Evolutionary conservation across 2,113 vertebrate species (phyloP), one percentile per base, ranked within the genome.

Genomic region (Naja naja): DNA sequence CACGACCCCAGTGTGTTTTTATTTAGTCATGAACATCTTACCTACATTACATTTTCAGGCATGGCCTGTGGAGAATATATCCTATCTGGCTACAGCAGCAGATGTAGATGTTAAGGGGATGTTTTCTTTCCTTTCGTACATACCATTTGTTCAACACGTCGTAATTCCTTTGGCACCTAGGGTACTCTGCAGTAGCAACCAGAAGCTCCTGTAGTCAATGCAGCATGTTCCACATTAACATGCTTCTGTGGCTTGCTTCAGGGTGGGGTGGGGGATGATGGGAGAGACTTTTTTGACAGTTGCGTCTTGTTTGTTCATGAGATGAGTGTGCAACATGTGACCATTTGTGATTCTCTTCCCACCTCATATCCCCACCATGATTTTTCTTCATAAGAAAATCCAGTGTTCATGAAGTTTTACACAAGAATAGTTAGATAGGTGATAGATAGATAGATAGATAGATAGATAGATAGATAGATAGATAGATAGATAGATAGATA

Each of bases 21-120:
- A 94, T 97, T 97, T 97, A 94, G 95, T 97, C 94, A 96, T 95
- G 87, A 88, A 92, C 94, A 92, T 97, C 93, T 95, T 97, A 94
- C 90, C 94, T 95, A 64, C 94, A 96, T 95, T 96, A 96, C 95
- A 96, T 96, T 97, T 97, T 93, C 47, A 92, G 58, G 95, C 95
- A 93, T 95, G 94, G 95, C 85, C n/a, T 95, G 85, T 86, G 86
- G 94, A 93, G 91, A 97, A 97, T 88, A 47, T 94, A 47, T 94
- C 88, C 20, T 39, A 56, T 94, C 89, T 96, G 95, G 87, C 87
- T 96, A 96, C 87, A 93, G 89, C 92, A 95, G 89, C 92, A 94
- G 69, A 90, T 94, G 27, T 94, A 89, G 0, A 0, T 93, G 81
- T 95, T 60, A 54, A 90, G 87, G 91, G 87, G 85, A 11, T 64